Percentiles rank a stretch among this genome's conserved stretches.
Evolutionary conservation across 1,140 invertebrate genomes (phyloP).

Genomic region (Trichomalopsis sarcophagae): DNA sequence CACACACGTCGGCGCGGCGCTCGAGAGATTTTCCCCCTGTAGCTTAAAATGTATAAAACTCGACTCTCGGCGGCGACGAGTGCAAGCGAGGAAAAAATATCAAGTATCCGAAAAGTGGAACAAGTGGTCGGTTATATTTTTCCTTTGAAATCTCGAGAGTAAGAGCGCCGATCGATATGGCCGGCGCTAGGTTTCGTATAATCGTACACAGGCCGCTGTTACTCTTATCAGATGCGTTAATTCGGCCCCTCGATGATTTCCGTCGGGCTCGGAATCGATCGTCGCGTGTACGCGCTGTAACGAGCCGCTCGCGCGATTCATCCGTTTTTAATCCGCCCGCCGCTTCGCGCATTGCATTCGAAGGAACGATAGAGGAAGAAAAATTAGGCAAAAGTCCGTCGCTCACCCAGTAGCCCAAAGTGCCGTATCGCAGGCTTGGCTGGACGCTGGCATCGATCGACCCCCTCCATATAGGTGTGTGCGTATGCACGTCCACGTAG

Average conservation of each 20-base stretch:
- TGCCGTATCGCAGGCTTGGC: neutral
- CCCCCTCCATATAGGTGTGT: neutral
- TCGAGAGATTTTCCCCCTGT: neutral
- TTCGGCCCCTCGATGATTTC: neutral
- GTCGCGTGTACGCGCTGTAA: neutral
- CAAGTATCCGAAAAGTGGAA: neutral
- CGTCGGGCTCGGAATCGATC: neutral
- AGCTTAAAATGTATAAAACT: neutral
- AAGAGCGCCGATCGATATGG: neutral
- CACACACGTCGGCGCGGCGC: neutral
- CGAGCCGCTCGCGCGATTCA: too few relatives aligned
- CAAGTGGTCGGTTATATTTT: slow-evolving; percentile 4
- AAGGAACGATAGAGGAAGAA: too few relatives aligned
- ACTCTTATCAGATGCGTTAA: neutral
- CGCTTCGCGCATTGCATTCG: too few relatives aligned
- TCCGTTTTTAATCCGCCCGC: too few relatives aligned
- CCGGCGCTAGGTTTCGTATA: neutral
- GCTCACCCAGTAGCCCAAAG: neutral
- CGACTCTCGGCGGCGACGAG: neutral
- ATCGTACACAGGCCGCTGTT: too few relatives aligned
- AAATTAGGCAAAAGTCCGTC: neutral
- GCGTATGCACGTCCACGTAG: neutral
- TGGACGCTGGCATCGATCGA: neutral
- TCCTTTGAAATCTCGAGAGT: neutral
- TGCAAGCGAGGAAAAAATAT: neutral